Evolutionary conservation across 2,888 invertebrate species (phyloP), one percentile per base, ranked within the genome.

Genomic region (Coenonympha arcania): DNA sequence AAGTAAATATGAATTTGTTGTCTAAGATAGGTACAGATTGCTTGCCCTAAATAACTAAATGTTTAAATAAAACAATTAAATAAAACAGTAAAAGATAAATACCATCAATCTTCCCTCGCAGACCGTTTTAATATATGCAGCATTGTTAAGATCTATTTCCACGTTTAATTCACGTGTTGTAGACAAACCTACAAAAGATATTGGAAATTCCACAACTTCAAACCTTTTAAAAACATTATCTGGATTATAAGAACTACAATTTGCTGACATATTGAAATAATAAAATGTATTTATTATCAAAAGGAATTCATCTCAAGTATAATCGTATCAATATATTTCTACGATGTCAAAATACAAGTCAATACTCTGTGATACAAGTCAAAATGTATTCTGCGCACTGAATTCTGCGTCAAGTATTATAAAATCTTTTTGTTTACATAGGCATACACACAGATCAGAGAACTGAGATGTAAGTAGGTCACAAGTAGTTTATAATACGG

Each of bases 71-170:
- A n/a, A n/a, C n/a, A n/a, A 30, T 11, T 6, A 1, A 15, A 6
- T 9, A 28, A 8, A 15, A 8, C 8, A 11, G n/a, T 6, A 3
- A 36, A 20, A 19, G 5, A 30, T 31, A 48, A 57, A 60, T 73
- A 84, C 85, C 74, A 79, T 52, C 44, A 85, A 62, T n/a, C 58
- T 56, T 20, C 77, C 77, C 43, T 76, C 66, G 49, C 60, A 71
- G 58, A 68, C 68, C 11, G 85, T 86, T 63, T 82, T 84, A 2
- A 86, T 62, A 57, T 79, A 85, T 30, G 76, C 76, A 54, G 74
- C 72, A 18, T 56, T 67, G 19, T 59, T 64, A 6, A 86, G 65
- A 63, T 81, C 69, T 2, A 71, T 63, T 50, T 75, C 79, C 2
- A 83, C 69, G 53, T 82, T 68, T 1, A 84, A 64, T 19, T 60